Evolutionary conservation across 1,140 invertebrate genomes (phyloP).

Genomic region (Elysia chlorotica): DNA sequence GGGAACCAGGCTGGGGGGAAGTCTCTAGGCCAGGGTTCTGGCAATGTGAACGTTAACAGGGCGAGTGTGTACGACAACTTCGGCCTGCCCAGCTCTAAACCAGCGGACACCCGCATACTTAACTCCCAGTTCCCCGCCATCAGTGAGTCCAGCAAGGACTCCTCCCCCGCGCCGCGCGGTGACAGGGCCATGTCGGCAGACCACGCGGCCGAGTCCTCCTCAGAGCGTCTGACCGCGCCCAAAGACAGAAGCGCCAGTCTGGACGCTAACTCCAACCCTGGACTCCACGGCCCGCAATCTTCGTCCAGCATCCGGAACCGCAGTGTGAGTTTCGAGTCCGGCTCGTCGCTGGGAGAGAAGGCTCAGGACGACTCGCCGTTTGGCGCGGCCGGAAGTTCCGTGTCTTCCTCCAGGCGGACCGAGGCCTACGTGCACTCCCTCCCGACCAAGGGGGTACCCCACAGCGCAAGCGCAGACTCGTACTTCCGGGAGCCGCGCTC

Average conservation of each 20-base stretch:
- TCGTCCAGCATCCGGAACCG: no score
- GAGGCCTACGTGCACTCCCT: no score
- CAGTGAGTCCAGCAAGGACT: no score
- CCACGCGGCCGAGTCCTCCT: no score
- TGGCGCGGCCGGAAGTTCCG: not conserved
- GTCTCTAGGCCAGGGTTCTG: no score
- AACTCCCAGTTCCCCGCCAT: not conserved
- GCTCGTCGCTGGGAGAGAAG: not conserved
- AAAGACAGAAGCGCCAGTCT: no score
- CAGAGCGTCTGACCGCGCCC: no score
- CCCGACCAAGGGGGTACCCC: conserved; percentile 26
- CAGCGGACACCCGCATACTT: not conserved
- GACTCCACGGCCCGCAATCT: no score
- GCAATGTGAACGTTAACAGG: conserved; percentile 19
- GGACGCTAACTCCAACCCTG: no score
- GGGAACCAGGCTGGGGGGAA: no score
- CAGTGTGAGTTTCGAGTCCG: not conserved
- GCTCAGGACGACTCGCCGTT: not conserved
- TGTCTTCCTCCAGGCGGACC: not conserved
- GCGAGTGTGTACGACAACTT: conserved; percentile 48
- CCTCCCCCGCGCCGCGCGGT: no score
- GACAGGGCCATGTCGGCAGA: no score
- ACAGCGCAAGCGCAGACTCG: conserved; percentile 46
- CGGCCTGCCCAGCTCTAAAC: not conserved
- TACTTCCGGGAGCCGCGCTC: conserved; percentile 1